Percentiles rank a stretch among this genome's conserved stretches.
Conservation (phyloP, 2,797 vertebrate genomes). For the Phataginus tetradactyla region DNA sequence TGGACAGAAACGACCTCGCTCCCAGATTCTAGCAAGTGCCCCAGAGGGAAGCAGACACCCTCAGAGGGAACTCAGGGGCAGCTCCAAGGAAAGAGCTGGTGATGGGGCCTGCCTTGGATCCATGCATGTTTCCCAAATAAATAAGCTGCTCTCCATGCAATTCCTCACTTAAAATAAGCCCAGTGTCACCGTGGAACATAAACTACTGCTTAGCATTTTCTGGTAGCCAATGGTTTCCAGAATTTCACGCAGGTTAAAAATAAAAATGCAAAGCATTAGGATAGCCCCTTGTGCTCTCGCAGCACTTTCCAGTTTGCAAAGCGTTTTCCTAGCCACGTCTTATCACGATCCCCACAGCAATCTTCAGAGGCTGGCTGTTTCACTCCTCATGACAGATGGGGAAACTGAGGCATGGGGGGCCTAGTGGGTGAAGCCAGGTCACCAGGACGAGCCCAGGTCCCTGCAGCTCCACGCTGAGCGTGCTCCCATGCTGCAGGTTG, state of each 20-base stretch:
- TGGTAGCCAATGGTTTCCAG: slow-evolving; percentile 57
- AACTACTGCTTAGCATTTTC: slow-evolving; percentile 64
- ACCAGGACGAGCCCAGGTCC: accelerated
- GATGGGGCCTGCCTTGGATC: not conserved
- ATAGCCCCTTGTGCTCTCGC: slow-evolving; percentile 29
- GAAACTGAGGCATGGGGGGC: not conserved
- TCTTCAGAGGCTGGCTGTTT: not conserved
- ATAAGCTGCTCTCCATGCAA: not conserved
- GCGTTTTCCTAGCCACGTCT: not conserved
- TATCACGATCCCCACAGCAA: accelerated
- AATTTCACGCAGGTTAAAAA: slow-evolving; percentile 75
- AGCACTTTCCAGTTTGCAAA: not conserved
- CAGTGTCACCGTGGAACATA: not conserved
- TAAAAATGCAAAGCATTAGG: slow-evolving; percentile 59
- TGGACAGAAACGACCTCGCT: not conserved
- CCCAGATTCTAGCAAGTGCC: not conserved
- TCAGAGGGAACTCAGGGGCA: not conserved
- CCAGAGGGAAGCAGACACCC: not conserved
- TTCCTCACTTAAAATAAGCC: slow-evolving; percentile 44
- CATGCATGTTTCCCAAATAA: not conserved
- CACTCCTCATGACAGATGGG: accelerated
- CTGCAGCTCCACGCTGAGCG: accelerated
- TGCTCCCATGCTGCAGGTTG: not conserved
- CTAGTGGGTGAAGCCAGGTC: not conserved
- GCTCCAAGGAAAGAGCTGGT: not conserved